Evolutionary conservation across 2,888 invertebrate species (phyloP).

Genomic region (Lottia gigantea): DNA sequence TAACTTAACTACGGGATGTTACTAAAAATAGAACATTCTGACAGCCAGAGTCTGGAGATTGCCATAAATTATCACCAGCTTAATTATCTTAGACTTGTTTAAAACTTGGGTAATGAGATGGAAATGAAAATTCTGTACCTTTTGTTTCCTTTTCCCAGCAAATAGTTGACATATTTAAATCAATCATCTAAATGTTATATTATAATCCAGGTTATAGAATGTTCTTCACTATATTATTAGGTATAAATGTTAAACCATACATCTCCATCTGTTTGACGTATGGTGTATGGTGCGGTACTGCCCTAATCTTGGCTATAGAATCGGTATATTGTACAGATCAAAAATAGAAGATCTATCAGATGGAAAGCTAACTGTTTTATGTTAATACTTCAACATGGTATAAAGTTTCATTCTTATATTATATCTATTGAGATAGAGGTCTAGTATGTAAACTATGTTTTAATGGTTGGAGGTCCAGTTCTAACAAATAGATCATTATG

Average conservation of each 20-base stretch:
- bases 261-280: not conserved
- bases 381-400: not conserved
- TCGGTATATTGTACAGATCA: not conserved
- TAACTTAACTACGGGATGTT: not conserved
- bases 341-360: not conserved
- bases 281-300: too few species aligned
- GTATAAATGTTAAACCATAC: too few species aligned
- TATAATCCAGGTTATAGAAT: not conserved
- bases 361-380: not conserved
- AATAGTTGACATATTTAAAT: conserved; percentile 1
- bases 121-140: not conserved
- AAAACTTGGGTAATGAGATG: not conserved
- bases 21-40: conserved; percentile 2
- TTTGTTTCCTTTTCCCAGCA: conserved; percentile 6
- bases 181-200: not conserved
- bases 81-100: too few species aligned
- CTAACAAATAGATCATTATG: too few species aligned
- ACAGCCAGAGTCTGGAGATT: not conserved
- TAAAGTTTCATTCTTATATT: not conserved
- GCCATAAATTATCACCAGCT: not conserved
- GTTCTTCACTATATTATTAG: not conserved
- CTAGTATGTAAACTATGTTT: too few species aligned
- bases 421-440: too few species aligned
- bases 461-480: too few species aligned
- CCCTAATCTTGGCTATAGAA: not conserved